Evolutionary conservation across 2,888 invertebrate species (phyloP).

Genomic region (Microctonus aethiopoides): DNA sequence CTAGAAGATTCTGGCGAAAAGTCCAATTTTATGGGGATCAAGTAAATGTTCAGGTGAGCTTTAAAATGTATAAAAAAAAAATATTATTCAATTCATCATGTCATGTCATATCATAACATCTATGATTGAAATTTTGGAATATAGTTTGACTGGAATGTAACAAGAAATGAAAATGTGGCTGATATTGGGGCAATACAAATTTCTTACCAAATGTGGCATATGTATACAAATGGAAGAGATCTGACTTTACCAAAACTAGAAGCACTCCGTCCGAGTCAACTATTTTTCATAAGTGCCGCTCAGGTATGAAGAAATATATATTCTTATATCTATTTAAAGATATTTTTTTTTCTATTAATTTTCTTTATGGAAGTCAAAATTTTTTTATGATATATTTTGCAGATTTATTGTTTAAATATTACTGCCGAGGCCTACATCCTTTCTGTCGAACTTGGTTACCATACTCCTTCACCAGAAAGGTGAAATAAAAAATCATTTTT

Average conservation of each 20-base stretch:
- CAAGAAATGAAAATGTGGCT: constrained; percentile 70
- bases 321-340: background rate
- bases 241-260: constrained; percentile 67
- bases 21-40: constrained; percentile 66
- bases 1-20: constrained; percentile 65
- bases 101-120: background rate
- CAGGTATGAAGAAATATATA: constrained; percentile 59
- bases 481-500: constrained; percentile 41
- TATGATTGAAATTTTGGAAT: constrained; percentile 20
- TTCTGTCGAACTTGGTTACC: constrained; percentile 69
- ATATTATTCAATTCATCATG: background rate
- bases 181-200: constrained; percentile 69
- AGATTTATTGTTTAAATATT: constrained; percentile 69
- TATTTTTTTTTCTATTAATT: background rate
- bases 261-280: constrained; percentile 66
- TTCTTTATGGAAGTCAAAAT: background rate
- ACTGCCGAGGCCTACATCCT: constrained; percentile 69
- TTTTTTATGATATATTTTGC: constrained; percentile 34
- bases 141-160: constrained; percentile 70
- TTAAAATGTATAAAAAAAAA: background rate
- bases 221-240: constrained; percentile 58
- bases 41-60: constrained; percentile 66
- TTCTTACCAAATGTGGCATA: constrained; percentile 68
- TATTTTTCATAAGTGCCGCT: constrained; percentile 69
- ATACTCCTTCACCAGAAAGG: constrained; percentile 70